Evolutionary conservation across 2,797 vertebrate species (phyloP).

Genomic region (Borostomias antarcticus): DNA sequence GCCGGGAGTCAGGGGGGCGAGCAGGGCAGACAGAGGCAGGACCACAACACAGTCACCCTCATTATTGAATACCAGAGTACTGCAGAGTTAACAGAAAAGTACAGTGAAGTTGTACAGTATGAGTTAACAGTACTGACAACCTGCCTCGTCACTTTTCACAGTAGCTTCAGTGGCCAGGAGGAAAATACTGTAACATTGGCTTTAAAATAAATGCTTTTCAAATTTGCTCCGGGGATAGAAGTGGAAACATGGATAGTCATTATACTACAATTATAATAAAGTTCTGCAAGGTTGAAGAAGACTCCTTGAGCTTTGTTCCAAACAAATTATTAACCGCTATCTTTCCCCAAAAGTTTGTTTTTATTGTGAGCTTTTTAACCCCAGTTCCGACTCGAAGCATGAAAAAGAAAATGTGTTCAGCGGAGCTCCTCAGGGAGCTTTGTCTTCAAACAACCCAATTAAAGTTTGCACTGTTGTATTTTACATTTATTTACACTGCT

Average conservation of each 20-base stretch:
- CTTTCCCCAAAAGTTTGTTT: slow-evolving; percentile 21
- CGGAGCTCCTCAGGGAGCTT: neutral
- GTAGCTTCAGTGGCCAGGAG: neutral
- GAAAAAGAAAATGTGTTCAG: neutral
- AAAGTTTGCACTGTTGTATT: no score
- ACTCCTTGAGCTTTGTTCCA: slow-evolving; percentile 35
- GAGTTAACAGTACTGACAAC: no score
- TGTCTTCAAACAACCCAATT: neutral
- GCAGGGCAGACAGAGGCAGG: neutral
- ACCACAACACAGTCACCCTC: neutral
- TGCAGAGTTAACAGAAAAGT: neutral
- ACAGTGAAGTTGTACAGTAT: neutral
- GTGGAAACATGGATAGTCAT: slow-evolving; percentile 50
- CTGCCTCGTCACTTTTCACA: no score
- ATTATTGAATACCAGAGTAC: neutral
- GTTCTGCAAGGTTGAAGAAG: slow-evolving; percentile 41
- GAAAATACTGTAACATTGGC: neutral
- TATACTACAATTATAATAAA: slow-evolving; percentile 39
- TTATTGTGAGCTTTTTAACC: slow-evolving; percentile 43
- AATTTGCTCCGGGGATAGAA: slow-evolving; percentile 40
- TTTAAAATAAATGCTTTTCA: slow-evolving; percentile 33
- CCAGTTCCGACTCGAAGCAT: slow-evolving; percentile 39
- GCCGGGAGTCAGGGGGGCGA: no score
- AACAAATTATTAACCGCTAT: slow-evolving; percentile 42
- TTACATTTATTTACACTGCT: no score